These are phyloP conservation scores for Synergus laeviventris DNA, from an alignment of 2,888 invertebrate genomes.

Conservation along the genomic window DNA sequence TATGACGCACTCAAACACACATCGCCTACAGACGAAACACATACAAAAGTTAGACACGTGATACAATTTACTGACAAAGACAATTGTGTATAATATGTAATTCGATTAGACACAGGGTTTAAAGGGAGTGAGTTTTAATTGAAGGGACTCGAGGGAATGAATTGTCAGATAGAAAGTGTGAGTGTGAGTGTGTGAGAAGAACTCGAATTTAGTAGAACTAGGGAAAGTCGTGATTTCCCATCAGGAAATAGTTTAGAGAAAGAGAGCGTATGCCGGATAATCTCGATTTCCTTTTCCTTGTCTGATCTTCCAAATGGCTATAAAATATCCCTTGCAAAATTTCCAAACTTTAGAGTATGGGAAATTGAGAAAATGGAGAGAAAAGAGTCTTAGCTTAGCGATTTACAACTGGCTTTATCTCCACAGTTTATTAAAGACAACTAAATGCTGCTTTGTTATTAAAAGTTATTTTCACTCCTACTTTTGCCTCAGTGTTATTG, in stretches of 20 bases:
- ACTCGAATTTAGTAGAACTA: constrained; percentile 16
- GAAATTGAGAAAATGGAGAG: constrained; percentile 13
- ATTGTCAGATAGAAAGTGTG: constrained; percentile 16
- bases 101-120: constrained; percentile 40
- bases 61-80: constrained; percentile 25
- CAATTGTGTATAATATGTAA: constrained; percentile 36
- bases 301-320: constrained; percentile 34
- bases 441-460: constrained; percentile 23
- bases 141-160: constrained; percentile 3
- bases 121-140: constrained; percentile 19
- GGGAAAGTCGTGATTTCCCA: constrained; percentile 27
- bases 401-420: constrained; percentile 18
- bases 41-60: constrained; percentile 16
- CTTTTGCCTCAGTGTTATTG: constrained; percentile 42
- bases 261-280: constrained; percentile 18
- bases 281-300: constrained; percentile 31
- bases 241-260: constrained; percentile 34
- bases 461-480: constrained; percentile 20
- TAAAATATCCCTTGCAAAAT: background rate
- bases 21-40: constrained; percentile 4
- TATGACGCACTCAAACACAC: constrained; percentile 21
- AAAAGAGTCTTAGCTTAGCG: constrained; percentile 40
- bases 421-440: constrained; percentile 5
- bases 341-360: background rate
- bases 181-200: constrained; percentile 19